Evolutionary conservation across 2,888 invertebrate genomes (phyloP), one percentile per base, ranked within the genome.

Genomic region (Cecidostiba fungosa): DNA sequence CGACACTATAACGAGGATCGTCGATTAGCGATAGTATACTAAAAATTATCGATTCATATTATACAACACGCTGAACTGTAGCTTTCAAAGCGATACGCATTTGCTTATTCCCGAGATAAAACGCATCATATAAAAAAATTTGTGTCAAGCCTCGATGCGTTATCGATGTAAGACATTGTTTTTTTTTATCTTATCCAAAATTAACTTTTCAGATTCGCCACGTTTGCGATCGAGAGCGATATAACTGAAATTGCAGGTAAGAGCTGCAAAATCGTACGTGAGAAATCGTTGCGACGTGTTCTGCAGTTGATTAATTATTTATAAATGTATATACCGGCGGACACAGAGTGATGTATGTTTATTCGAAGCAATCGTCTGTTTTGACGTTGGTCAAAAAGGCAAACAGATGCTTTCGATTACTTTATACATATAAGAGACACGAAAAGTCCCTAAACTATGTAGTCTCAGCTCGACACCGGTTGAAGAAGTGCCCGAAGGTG

Each of bases 1-100:
- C 26, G n/a, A n/a, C n/a, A n/a, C n/a, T n/a, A n/a, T n/a, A n/a
- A n/a, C n/a, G n/a, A 73, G 47, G 47, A n/a, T 73, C 26, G 73
- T n/a, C 47, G 73, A 73, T 26, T 47, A 73, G 14, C 73, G 73
- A 47, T 73, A 23, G 23, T 47, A 47, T 47, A 73, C 43, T 73
- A 32, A 32, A 1, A 32, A 10, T 26, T 47, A 26, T 73, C 47
- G 47, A 47, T 12, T 73, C 23, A 26, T 66, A 66, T n/a, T n/a
- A n/a, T n/a, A n/a, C n/a, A n/a, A n/a, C n/a, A n/a, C n/a, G n/a
- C n/a, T n/a, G n/a, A n/a, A n/a, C n/a, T 12, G 26, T 26, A 26
- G 32, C 29, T 26, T 23, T 62, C 26, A 23, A 59, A 19, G 59
- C 4, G 19, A 23, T n/a, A 59, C 23, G n/a, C 23, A 26, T 16